Evolutionary conservation across 2,888 invertebrate genomes (phyloP).

Genomic region (Stenotaenia linearis): DNA sequence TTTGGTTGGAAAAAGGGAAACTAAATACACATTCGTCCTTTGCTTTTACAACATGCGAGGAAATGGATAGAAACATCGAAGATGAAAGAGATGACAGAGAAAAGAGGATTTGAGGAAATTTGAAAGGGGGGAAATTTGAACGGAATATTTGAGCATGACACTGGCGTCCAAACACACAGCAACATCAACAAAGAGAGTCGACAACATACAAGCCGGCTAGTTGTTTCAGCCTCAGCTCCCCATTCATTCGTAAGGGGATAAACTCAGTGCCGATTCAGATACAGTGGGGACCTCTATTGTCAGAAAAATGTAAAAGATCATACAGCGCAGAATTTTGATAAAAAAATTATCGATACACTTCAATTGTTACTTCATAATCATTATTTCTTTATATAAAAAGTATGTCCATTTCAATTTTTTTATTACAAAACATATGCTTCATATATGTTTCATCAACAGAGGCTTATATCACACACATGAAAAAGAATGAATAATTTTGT

Average conservation of each 20-base stretch:
- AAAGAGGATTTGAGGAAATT: conserved; percentile 8
- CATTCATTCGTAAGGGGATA: conserved; percentile 27
- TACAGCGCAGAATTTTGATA: conserved; percentile 11
- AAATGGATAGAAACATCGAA: conserved; percentile 3
- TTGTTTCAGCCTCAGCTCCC: conserved; percentile 26
- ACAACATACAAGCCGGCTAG: conserved; percentile 12
- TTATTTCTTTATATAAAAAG: background rate
- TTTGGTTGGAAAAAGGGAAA: conserved; percentile 7
- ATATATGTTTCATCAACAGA: conserved; percentile 13
- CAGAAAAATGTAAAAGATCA: conserved; percentile 33
- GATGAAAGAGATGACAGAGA: conserved; percentile 14
- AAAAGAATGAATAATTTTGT: conserved; percentile 27
- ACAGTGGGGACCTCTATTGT: conserved; percentile 35
- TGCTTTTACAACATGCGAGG: conserved; percentile 13
- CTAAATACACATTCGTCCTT: conserved; percentile 12
- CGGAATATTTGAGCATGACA: conserved; percentile 35
- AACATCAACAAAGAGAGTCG: conserved; percentile 24
- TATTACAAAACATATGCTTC: background rate
- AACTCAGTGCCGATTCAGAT: conserved; percentile 10
- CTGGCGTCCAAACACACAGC: conserved; percentile 29
- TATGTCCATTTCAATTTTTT: background rate
- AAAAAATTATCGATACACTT: background rate
- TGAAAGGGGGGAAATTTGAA: conserved; percentile 22
- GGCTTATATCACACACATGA: conserved; percentile 29
- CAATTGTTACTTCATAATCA: background rate